Evolutionary conservation across 2,888 invertebrate species (phyloP).

Genomic region (Tyria jacobaeae): DNA sequence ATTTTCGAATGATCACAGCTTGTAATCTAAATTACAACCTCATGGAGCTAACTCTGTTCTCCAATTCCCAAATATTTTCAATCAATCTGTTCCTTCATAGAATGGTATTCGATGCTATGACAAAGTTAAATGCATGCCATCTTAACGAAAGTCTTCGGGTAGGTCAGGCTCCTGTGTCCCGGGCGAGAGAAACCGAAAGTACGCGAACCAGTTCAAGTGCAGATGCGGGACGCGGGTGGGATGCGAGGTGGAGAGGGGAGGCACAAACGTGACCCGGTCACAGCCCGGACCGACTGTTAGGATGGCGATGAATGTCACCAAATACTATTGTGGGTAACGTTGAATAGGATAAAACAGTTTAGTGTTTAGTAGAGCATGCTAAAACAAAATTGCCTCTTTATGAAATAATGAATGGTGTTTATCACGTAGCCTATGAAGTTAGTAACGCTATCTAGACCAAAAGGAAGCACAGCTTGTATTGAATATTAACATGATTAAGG

Average conservation of each 20-base stretch:
- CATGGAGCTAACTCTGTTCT: no score
- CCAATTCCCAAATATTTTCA: neutral
- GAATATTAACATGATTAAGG: no score
- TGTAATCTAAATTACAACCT: no score
- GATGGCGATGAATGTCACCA: constrained; percentile 41
- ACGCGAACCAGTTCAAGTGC: constrained; percentile 78
- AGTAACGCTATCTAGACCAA: neutral
- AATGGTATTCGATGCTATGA: constrained; percentile 1
- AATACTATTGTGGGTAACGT: constrained; percentile 29
- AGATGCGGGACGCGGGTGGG: constrained; percentile 48
- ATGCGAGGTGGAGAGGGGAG: constrained; percentile 24
- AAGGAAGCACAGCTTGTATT: no score
- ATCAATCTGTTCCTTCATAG: neutral
- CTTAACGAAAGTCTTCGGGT: constrained; percentile 62
- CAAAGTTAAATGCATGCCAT: constrained; percentile 19
- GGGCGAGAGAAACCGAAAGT: constrained; percentile 75
- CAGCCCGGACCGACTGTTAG: constrained; percentile 51
- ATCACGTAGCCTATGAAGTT: neutral
- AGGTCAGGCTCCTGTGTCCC: constrained; percentile 70
- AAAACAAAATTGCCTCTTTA: neutral
- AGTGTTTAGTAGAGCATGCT: neutral
- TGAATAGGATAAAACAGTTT: constrained; percentile 3
- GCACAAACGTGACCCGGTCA: constrained; percentile 66
- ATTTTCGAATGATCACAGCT: neutral
- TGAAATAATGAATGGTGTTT: neutral